Percentiles rank a stretch among this genome's conserved stretches.
phyloP scores from a whole-genome alignment of 2,888 invertebrate species.

The Exocentrus adspersus region DNA sequence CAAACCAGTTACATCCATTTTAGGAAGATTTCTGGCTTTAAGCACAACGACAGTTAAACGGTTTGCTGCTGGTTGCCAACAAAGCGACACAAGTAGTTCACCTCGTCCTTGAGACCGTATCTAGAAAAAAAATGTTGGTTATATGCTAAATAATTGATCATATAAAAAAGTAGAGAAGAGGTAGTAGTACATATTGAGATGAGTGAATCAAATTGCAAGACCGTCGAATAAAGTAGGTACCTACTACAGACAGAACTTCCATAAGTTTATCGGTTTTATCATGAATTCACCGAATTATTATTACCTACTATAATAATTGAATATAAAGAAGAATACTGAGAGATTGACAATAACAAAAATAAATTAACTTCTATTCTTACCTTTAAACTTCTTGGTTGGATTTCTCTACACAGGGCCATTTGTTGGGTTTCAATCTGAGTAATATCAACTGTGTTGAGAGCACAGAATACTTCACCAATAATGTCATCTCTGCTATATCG shows the following conservation, averaged over 20 bases:
- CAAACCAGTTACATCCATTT: slow-evolving; percentile 97
- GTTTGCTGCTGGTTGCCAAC: slow-evolving; percentile 98
- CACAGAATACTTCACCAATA: slow-evolving; percentile 95
- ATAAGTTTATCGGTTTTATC: too few relatives aligned
- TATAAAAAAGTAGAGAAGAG: too few relatives aligned
- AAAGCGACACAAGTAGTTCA: slow-evolving; percentile 93
- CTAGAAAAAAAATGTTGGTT: slow-evolving; percentile 67
- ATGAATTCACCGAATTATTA: too few relatives aligned
- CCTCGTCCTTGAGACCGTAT: slow-evolving; percentile 94
- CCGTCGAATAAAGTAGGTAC: too few relatives aligned
- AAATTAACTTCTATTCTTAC: slow-evolving; percentile 69
- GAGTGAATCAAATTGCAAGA: too few relatives aligned
- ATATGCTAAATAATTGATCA: too few relatives aligned
- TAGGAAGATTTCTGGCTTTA: slow-evolving; percentile 96
- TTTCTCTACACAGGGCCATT: slow-evolving; percentile 85
- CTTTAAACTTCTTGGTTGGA: slow-evolving; percentile 93
- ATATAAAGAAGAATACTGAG: too few relatives aligned
- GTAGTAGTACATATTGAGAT: too few relatives aligned
- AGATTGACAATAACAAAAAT: too few relatives aligned
- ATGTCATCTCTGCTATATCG: slow-evolving; percentile 98
- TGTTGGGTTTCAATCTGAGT: slow-evolving; percentile 80
- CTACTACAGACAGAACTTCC: too few relatives aligned
- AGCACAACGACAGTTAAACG: slow-evolving; percentile 95
- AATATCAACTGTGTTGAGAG: slow-evolving; percentile 75
- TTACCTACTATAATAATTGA: too few relatives aligned